Conservation (phyloP, 2,888 invertebrate species). For the Dusona sp. region DNA sequence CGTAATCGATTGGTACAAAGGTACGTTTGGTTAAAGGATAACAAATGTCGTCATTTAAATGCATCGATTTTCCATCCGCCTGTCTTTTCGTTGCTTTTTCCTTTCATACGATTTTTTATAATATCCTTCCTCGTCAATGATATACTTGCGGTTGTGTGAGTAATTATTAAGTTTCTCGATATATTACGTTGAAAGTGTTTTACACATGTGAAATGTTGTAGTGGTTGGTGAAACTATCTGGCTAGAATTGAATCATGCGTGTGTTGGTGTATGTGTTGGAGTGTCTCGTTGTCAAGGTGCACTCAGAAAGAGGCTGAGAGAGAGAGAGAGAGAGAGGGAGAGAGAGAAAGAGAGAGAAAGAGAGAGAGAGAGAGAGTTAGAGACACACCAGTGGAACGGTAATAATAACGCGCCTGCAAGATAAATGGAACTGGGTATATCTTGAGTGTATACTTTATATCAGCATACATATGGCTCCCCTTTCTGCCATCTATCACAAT, state of each 20-base stretch:
- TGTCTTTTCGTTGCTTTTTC: constrained; percentile 4
- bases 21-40: background rate
- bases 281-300: constrained; percentile 28
- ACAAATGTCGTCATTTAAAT: constrained; percentile 74
- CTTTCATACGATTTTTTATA: constrained; percentile 1
- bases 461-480: constrained; percentile 49
- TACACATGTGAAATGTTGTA: constrained; percentile 63
- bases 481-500: constrained; percentile 70
- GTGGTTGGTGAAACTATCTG: constrained; percentile 62
- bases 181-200: constrained; percentile 61
- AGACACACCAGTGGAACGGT: constrained; percentile 57
- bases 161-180: constrained; percentile 65
- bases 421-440: constrained; percentile 68
- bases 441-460: constrained; percentile 53
- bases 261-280: constrained; percentile 18
- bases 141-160: constrained; percentile 31
- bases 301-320: constrained; percentile 29
- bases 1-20: constrained; percentile 1
- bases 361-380: constrained; percentile 30
- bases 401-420: constrained; percentile 69
- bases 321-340: too few species aligned
- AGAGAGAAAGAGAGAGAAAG: constrained; percentile 40
- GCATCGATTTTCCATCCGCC: constrained; percentile 65
- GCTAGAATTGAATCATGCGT: constrained; percentile 43
- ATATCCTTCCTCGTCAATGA: constrained; percentile 29